These are phyloP conservation scores for Acanthosepion esculentum DNA, from an alignment of 2,888 invertebrate species.

Conservation along the genomic window DNA sequence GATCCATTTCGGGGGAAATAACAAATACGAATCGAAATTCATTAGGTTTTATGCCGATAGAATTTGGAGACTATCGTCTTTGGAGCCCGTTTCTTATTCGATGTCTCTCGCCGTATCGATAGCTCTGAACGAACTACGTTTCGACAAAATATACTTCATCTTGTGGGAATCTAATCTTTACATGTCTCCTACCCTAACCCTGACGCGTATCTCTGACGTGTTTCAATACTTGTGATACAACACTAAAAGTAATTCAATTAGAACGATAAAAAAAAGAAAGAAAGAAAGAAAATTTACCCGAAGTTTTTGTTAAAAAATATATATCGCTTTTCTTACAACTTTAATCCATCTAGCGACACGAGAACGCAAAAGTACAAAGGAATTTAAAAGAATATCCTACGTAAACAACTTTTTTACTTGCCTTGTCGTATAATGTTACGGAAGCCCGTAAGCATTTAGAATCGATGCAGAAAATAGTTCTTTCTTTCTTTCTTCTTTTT, in stretches of 20 bases:
- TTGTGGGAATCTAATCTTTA: too few relatives aligned
- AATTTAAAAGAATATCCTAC: not conserved
- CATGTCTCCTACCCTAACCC: not conserved
- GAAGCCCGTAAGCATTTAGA: not conserved
- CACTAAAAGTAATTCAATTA: not conserved
- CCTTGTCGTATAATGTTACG: not conserved
- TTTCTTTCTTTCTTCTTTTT: not conserved
- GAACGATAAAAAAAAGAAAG: not conserved
- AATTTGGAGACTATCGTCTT: not conserved
- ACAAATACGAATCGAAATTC: not conserved
- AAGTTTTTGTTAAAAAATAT: not conserved
- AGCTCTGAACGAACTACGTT: not conserved
- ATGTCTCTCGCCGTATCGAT: not conserved
- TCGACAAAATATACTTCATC: not conserved
- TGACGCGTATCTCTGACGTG: not conserved
- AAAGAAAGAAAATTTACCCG: not conserved
- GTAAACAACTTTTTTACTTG: not conserved
- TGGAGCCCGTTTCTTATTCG: not conserved
- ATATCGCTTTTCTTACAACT: not conserved
- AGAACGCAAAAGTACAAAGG: not conserved
- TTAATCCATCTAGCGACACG: not conserved
- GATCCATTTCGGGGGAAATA: not conserved
- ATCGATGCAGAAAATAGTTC: not conserved
- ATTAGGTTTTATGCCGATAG: not conserved
- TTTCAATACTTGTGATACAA: not conserved